phyloP scores from a whole-genome alignment of 1,140 invertebrate genomes.

The Bacillus rossius region DNA sequence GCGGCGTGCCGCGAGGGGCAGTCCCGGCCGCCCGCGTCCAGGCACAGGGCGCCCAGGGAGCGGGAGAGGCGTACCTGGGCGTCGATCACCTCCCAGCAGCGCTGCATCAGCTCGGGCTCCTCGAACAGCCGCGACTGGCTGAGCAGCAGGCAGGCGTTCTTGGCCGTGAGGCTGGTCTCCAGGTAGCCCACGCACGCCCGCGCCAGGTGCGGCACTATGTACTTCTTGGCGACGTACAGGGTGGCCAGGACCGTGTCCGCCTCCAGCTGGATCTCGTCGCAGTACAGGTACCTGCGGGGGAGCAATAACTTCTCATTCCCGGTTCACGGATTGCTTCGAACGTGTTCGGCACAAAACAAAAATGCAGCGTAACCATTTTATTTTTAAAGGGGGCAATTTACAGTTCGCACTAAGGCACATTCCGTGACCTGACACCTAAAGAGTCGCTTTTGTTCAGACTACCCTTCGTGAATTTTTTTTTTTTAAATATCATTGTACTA shows the following conservation, averaged over 20 bases:
- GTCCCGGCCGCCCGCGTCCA: not conserved
- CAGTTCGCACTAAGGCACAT: no score
- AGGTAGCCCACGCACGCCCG: conserved; percentile 87
- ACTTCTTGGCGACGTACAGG: conserved; percentile 88
- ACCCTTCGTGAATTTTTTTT: no score
- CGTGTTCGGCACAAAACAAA: no score
- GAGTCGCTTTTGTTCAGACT: no score
- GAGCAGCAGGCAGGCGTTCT: conserved; percentile 86
- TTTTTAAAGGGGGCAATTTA: no score
- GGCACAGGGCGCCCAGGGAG: not conserved
- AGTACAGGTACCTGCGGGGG: conserved; percentile 90
- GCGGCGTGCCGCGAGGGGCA: not conserved
- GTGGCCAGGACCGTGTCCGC: conserved; percentile 87
- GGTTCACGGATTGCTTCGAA: not conserved
- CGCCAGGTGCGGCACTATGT: conserved; percentile 87
- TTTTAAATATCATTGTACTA: no score
- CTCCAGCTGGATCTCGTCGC: conserved; percentile 90
- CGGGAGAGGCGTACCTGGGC: conserved; percentile 62
- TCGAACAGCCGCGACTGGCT: conserved; percentile 88
- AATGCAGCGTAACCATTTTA: no score
- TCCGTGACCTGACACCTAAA: no score
- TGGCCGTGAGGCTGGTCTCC: conserved; percentile 85
- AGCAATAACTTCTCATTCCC: no score
- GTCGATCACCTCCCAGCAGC: conserved; percentile 94
- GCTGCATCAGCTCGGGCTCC: conserved; percentile 87